Evolutionary conservation across 2,888 invertebrate species (phyloP).

Genomic region (Colletes collaris): DNA sequence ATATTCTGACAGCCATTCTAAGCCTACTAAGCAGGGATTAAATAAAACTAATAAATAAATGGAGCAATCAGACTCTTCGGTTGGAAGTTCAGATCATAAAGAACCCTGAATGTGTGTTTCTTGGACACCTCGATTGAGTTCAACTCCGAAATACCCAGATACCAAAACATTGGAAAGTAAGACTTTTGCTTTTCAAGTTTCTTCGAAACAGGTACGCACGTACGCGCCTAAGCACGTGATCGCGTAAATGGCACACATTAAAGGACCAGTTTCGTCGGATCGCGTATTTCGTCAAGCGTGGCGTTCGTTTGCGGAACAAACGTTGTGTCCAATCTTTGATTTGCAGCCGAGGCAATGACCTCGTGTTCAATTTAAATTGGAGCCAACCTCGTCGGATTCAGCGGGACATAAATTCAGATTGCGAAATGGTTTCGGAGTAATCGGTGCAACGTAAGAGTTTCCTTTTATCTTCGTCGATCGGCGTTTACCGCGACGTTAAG

Average conservation of each 20-base stretch:
- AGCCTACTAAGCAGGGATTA: no score
- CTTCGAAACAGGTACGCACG: constrained; percentile 17
- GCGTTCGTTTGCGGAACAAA: constrained; percentile 12
- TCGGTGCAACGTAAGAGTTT: constrained; percentile 34
- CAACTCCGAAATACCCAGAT: neutral
- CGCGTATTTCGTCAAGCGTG: constrained; percentile 33
- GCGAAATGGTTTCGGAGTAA: constrained; percentile 44
- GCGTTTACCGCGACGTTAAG: constrained; percentile 26
- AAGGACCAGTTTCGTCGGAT: constrained; percentile 24
- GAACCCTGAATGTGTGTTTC: no score
- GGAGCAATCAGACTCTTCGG: no score
- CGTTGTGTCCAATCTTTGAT: constrained; percentile 33
- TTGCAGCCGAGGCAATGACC: constrained; percentile 44
- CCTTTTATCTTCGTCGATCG: constrained; percentile 35
- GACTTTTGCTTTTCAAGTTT: constrained; percentile 1
- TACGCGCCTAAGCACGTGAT: constrained; percentile 17
- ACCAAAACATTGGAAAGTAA: neutral
- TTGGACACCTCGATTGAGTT: no score
- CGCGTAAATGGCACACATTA: constrained; percentile 2
- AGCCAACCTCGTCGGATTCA: constrained; percentile 14
- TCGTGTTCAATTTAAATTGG: constrained; percentile 36
- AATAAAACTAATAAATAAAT: no score
- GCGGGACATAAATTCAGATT: constrained; percentile 38
- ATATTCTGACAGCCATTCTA: no score
- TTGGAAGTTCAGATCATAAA: no score